These are phyloP conservation scores for Synergus japonicus DNA, from an alignment of 2,888 invertebrate genomes.

Conservation along the genomic window DNA sequence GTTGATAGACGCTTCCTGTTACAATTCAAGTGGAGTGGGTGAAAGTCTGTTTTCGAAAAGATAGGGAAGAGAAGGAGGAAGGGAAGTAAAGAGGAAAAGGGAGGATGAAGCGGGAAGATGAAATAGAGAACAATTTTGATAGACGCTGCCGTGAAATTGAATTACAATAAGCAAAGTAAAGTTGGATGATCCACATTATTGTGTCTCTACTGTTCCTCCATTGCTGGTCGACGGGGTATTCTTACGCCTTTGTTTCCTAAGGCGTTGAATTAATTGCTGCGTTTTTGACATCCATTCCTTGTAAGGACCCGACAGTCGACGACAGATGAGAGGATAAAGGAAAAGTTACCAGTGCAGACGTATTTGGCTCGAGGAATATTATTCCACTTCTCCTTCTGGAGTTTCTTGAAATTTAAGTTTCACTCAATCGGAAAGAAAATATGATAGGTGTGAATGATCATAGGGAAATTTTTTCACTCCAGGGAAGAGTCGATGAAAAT, in stretches of 20 bases:
- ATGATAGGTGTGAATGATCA: background rate
- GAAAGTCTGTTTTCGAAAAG: constrained; percentile 40
- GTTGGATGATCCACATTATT: constrained; percentile 74
- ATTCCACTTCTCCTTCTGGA: background rate
- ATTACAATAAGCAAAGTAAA: constrained; percentile 74
- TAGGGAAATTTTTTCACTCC: background rate
- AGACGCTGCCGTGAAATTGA: constrained; percentile 72
- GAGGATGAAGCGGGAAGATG: constrained; percentile 52
- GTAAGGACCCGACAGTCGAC: constrained; percentile 65
- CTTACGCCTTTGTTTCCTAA: constrained; percentile 73
- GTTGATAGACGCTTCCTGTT: constrained; percentile 59
- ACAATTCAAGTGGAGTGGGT: constrained; percentile 56
- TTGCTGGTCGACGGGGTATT: constrained; percentile 64
- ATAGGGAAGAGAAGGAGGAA: constrained; percentile 54
- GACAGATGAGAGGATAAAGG: constrained; percentile 68
- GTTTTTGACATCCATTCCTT: constrained; percentile 76
- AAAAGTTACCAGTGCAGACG: constrained; percentile 60
- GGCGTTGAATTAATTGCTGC: constrained; percentile 75
- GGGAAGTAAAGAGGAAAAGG: constrained; percentile 54
- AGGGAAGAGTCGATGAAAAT: background rate
- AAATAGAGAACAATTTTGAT: constrained; percentile 52
- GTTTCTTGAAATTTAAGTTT: background rate
- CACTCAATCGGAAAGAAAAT: background rate
- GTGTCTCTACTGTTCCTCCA: constrained; percentile 60
- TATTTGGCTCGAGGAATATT: constrained; percentile 40